Evolutionary conservation across 2,888 invertebrate species (phyloP).

Genomic region (Diarsia dahlii): DNA sequence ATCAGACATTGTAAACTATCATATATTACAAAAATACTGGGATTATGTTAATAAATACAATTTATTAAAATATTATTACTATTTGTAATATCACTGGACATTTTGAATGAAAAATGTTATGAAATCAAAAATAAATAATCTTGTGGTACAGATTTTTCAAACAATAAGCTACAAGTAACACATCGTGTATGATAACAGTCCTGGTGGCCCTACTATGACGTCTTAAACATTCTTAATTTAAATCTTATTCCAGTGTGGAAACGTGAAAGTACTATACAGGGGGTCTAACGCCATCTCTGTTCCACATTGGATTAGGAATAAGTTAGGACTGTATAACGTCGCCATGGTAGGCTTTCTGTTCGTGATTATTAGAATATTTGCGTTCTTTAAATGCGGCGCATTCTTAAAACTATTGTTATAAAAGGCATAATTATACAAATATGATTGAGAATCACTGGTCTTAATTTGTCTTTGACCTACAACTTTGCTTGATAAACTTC

Average conservation of each 20-base stretch:
- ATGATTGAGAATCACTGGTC: not conserved
- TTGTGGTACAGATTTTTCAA: not conserved
- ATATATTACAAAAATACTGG: slow-evolving; percentile 39
- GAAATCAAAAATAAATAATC: not conserved
- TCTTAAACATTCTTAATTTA: too few relatives aligned
- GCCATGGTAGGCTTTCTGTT: too few relatives aligned
- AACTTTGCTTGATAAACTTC: not conserved
- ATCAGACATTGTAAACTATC: slow-evolving; percentile 13
- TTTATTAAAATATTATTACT: not conserved
- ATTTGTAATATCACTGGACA: not conserved
- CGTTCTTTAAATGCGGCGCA: too few relatives aligned
- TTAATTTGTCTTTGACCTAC: not conserved
- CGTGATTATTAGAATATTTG: not conserved
- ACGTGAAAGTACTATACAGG: too few relatives aligned
- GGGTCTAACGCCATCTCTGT: too few relatives aligned
- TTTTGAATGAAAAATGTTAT: not conserved
- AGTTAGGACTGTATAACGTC: too few relatives aligned
- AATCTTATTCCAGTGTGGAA: too few relatives aligned
- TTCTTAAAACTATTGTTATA: not conserved
- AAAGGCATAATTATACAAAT: not conserved
- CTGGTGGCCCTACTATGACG: too few relatives aligned
- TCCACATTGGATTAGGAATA: too few relatives aligned
- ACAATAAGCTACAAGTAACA: too few relatives aligned
- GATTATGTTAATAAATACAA: slow-evolving; percentile 1
- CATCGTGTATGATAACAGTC: too few relatives aligned